Base-by-base conservation (phyloP, 23 tunicate genomes). In the Phallusia fumigata region DNA sequence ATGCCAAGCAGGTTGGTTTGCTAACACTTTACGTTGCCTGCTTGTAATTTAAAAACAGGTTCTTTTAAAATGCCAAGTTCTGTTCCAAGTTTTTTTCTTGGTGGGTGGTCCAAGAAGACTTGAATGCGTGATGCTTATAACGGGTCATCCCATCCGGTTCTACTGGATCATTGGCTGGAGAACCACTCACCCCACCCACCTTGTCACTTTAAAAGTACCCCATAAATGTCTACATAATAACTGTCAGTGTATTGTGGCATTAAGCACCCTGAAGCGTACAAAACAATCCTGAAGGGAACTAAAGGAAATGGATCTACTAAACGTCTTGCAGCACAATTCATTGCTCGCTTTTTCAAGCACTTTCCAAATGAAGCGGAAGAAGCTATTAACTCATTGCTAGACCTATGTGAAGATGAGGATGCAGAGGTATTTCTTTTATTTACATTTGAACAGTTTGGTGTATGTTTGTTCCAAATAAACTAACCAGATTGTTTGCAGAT, bases 341-440 rank as follows among this genome's bases (percentile, higher is more conserved):
- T 88, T 64, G 36, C 95, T 18, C 75, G 98, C 85, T 94, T 94
- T 81, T 94, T 94, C 80, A 89, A 89, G 72, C 92, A 85, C 86
- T 94, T 94, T 86, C 83, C 89, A 12, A 87, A 83, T 52, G 65
- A 81, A 75, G 77, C 94, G 0, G 98, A 94, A 81, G 86, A 73
- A 30, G 87, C 98, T 19, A 88, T 94, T 76, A 94, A 94, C 78
- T 90, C 94, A 35, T 58, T 94, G 76, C 52, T 94, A 44, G 94
- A 94, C 80, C 86, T 94, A 21, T 94, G 98, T 78, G 98, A 94
- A 65, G 98, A 94, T 79, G 94, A 87, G 5, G 94, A 94, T 65
- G 26, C 86, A 30, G 52, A 69, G 33, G 91, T 88, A 33, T 64
- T 82, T 19, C n/a, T 0, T 31, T 16, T 65, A 8, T 6, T 58